Evolutionary conservation across 2,797 vertebrate genomes (phyloP), one percentile per base, ranked within the genome.

Genomic region (Antrozous pallidus): DNA sequence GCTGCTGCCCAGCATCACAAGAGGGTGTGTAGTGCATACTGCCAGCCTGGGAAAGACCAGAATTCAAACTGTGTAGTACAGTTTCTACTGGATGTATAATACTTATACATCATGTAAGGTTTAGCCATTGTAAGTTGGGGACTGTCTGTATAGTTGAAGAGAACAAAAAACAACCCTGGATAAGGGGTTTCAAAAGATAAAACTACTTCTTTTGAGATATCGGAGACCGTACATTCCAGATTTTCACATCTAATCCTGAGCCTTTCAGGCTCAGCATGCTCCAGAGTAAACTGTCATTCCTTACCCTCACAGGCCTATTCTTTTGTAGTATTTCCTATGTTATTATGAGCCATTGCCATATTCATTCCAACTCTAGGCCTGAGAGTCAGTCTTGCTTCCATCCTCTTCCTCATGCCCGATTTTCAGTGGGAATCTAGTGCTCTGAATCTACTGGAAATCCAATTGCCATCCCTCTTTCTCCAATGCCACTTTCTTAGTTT

Each of bases 111-210:
- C 45, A 33, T n/a, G 18, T 49, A 33, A 75, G n/a, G 73, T 75
- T 75, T 47, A 33, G 51, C 45, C 73, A 45, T 24, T 49, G 9
- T 49, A 33, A 33, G 18, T 33, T 22, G 47, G 73, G 73, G 45
- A 13, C 31, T 6, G 18, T 49, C 18, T 75, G 45, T 49, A 5
- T 33, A 61, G 36, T 10, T 79, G 86, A 63, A 67, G 75, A 82
- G 86, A 69, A 65, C 81, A 81, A 80, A 88, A 56, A 40, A 67
- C 3, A 8, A 13, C 45, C 16, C 11, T 58, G 80, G 80, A 70
- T 42, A 56, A 22, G 47, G 61, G 70, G 58, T 89, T 94, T 86
- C 38, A 75, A 65, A 51, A 90, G 74, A 51, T 63, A 28, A 13
- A n/a, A 38, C 42, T 20, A 9, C 18, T 89, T 80, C 11, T 93